phyloP scores from a whole-genome alignment of 2,888 invertebrate genomes.

The Diachrysia chrysitis region DNA sequence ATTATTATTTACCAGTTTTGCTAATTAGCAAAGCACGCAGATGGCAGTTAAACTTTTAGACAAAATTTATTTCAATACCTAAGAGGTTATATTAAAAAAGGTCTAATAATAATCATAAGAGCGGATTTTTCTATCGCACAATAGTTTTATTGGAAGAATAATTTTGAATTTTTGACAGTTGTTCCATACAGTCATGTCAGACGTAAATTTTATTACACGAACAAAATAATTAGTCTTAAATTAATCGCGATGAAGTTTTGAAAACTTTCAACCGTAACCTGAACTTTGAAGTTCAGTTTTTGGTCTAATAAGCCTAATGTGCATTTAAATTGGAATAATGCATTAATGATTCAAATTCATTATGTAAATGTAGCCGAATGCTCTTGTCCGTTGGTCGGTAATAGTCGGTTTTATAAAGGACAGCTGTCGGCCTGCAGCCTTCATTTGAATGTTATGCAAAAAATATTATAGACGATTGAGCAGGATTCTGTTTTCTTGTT shows the following conservation, averaged over 20 bases:
- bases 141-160: too few species aligned
- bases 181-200: too few species aligned
- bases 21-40: too few species aligned
- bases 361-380: slow-evolving; percentile 29
- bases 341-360: slow-evolving; percentile 36
- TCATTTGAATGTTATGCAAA: slow-evolving; percentile 1
- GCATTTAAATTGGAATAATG: slow-evolving; percentile 16
- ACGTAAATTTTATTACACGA: too few species aligned
- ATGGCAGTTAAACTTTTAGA: too few species aligned
- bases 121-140: too few species aligned
- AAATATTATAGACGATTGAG: neutral
- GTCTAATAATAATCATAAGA: too few species aligned
- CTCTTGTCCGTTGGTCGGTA: slow-evolving; percentile 20
- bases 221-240: neutral
- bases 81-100: too few species aligned
- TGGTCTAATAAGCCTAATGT: slow-evolving; percentile 32
- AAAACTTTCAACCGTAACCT: neutral
- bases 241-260: neutral
- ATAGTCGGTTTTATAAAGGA: slow-evolving; percentile 34
- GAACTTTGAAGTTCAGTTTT: slow-evolving; percentile 36
- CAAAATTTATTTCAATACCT: too few species aligned
- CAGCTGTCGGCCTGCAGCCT: slow-evolving; percentile 7
- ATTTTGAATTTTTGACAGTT: too few species aligned
- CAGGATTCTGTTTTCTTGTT: neutral
- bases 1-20: too few species aligned